Percentiles rank a stretch among this genome's conserved stretches.
These are phyloP conservation scores for Portunus trituberculatus DNA, from an alignment of 1,140 invertebrate species.

Conservation along the genomic window DNA sequence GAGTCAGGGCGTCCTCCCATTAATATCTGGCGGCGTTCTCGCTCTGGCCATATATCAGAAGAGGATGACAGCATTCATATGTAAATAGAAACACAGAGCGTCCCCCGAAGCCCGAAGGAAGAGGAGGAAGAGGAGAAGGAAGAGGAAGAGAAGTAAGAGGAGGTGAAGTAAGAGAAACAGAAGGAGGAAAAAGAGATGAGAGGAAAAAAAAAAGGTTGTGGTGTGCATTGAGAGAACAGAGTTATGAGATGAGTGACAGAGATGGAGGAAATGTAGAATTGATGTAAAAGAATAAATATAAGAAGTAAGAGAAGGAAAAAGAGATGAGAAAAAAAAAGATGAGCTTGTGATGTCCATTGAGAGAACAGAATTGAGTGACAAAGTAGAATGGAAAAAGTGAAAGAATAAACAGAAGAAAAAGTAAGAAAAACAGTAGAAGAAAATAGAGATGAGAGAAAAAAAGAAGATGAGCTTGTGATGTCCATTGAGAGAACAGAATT, in stretches of 20 bases:
- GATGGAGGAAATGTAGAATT: background rate
- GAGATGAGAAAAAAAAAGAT: background rate
- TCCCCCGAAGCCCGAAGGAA: background rate
- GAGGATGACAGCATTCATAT: conserved; percentile 75
- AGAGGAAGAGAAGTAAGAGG: background rate
- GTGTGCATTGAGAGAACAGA: background rate
- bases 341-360: background rate
- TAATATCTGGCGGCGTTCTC: conserved; percentile 71
- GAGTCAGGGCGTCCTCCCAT: conserved; percentile 53
- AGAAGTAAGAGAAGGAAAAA: background rate
- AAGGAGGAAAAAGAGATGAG: background rate
- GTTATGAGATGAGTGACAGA: background rate
- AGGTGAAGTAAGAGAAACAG: too few species aligned
- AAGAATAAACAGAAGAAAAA: background rate
- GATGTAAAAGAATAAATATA: background rate
- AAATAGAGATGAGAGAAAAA: background rate
- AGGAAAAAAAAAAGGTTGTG: background rate
- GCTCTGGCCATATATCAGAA: conserved; percentile 73
- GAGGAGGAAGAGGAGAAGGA: background rate
- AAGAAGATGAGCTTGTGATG: too few species aligned
- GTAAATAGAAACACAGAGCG: conserved; percentile 69
- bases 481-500: too few species aligned
- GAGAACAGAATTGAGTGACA: background rate
- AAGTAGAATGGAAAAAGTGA: background rate
- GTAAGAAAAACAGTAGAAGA: background rate